Evolutionary conservation across 2,888 invertebrate species (phyloP).

Genomic region (Hemistola chrysoprasaria): DNA sequence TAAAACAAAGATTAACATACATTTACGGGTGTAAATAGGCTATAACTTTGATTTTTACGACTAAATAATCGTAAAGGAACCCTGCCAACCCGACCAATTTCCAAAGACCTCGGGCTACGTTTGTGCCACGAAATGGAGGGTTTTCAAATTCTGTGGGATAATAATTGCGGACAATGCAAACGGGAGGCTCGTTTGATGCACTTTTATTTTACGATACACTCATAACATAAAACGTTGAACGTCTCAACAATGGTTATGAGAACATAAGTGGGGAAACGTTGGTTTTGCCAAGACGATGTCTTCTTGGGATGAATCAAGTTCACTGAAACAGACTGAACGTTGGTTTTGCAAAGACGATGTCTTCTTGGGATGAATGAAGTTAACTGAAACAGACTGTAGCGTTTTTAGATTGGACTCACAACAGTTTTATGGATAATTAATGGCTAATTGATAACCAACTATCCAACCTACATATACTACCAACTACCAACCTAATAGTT

Average conservation of each 20-base stretch:
- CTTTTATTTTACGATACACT: constrained; percentile 80
- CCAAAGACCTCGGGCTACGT: constrained; percentile 28
- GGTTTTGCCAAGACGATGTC: constrained; percentile 13
- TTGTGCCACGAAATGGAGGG: constrained; percentile 29
- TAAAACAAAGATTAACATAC: constrained; percentile 82
- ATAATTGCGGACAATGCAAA: constrained; percentile 76
- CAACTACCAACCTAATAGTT: no score
- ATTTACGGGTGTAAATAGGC: constrained; percentile 80
- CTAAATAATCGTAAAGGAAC: constrained; percentile 83
- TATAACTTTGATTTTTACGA: constrained; percentile 84
- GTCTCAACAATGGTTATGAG: constrained; percentile 73
- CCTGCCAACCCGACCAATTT: constrained; percentile 60
- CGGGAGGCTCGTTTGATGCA: constrained; percentile 75
- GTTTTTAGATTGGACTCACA: no score
- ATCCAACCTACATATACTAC: no score
- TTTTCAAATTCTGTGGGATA: constrained; percentile 55
- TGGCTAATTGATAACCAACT: no score
- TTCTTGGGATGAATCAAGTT: constrained; percentile 9
- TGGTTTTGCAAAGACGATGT: constrained; percentile 12
- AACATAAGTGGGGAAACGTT: constrained; percentile 47
- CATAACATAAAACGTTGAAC: constrained; percentile 78
- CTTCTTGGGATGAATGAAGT: constrained; percentile 9
- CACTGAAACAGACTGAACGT: constrained; percentile 1
- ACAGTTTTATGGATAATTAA: no score
- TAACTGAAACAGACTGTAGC: constrained; percentile 4